Evolutionary conservation across 2,113 vertebrate species (phyloP), one percentile per base, ranked within the genome.

Genomic region (Sinocyclocheilus maitianheensis): DNA sequence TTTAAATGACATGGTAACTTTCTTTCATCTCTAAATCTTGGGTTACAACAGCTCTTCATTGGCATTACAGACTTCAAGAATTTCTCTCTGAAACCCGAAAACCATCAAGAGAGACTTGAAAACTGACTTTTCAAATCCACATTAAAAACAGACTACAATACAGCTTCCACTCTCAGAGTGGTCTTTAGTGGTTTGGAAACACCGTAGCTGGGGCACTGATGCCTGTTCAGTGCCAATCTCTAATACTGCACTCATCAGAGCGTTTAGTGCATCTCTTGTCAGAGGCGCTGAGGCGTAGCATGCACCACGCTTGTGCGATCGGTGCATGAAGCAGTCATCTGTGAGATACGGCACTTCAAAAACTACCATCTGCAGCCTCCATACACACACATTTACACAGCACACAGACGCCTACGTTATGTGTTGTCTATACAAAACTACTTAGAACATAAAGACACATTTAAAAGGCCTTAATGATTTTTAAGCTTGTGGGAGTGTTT

Each of bases 261-360:
- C 81, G 12, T 83, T 83, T 71, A 71, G 46, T 71, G 65, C 76
- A 78, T 51, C 60, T 82, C 78, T 63, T 63, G 43, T 83, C 63
- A 58, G 46, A 83, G 16, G 34, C 34, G 81, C 67, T 58, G 48
- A 34, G 22, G 51, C 3, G 24, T 83, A 26, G 81, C 67, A 81
- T 69, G 37, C 67, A 24, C 53, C 84, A 74, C 78, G 62, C 74
- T 24, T 65, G 84, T 53, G 87, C 24, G 84, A 89, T 74, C 88
- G 88, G 77, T 92, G 92, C 93, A 92, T 89, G 91, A 90, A 91
- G 89, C 81, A 76, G 87, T 90, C 84, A 77, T 89, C 89, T 85
- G 83, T 91, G 90, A 91, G 88, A 26, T 43, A 74, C 71, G 5
- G 9, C 10, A 10, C 71, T 90, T 78, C 60, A 87, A 91, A 88